Percentiles rank a stretch among this genome's conserved stretches.
Conservation (phyloP, 2,888 invertebrate species). For the Aplocera efformata region DNA sequence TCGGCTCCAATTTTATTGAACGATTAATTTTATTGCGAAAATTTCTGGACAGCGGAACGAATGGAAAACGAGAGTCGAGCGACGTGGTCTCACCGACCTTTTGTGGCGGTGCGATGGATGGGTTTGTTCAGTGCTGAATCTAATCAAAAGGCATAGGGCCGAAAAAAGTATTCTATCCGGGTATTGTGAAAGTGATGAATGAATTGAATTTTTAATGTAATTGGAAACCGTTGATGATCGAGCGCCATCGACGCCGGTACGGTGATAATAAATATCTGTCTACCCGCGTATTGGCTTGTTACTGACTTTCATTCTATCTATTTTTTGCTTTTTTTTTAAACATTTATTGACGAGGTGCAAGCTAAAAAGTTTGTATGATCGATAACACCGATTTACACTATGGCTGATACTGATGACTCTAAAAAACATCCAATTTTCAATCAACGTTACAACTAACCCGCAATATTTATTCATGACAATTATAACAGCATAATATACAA, state of each 20-base stretch:
- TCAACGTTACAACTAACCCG: background rate
- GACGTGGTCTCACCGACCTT: constrained; percentile 59
- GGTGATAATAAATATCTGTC: constrained; percentile 38
- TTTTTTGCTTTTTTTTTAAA: constrained; percentile 12
- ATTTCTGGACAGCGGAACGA: constrained; percentile 77
- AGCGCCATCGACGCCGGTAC: constrained; percentile 33
- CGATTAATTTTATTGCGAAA: constrained; percentile 79
- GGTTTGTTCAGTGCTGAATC: constrained; percentile 57
- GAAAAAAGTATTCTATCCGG: constrained; percentile 46
- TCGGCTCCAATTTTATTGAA: constrained; percentile 75
- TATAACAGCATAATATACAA: too few species aligned
- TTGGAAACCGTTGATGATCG: constrained; percentile 53
- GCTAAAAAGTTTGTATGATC: constrained; percentile 1
- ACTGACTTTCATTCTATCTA: constrained; percentile 20
- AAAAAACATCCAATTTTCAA: too few species aligned
- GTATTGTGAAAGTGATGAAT: constrained; percentile 55
- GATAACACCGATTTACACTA: background rate
- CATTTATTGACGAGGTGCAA: background rate
- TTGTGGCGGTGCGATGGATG: constrained; percentile 68
- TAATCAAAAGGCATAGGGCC: constrained; percentile 62
- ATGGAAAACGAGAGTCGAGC: constrained; percentile 61
- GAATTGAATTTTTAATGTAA: constrained; percentile 65
- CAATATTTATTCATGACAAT: background rate
- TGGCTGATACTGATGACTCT: too few species aligned
- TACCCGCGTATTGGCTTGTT: constrained; percentile 32